Conservation (phyloP, 2,113 vertebrate genomes). For the Bubo blakistoni region DNA sequence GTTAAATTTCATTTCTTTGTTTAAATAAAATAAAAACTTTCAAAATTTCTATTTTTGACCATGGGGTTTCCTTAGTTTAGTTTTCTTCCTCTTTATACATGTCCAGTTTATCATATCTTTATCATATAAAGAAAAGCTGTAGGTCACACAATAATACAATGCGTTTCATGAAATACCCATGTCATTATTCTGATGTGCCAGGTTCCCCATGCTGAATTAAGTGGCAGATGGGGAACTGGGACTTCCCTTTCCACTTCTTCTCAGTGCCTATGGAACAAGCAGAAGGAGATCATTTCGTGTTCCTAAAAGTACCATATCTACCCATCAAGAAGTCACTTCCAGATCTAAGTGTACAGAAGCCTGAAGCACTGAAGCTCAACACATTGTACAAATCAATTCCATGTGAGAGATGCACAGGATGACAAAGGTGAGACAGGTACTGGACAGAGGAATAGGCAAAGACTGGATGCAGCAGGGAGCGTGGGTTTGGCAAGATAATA, state of each 20-base stretch:
- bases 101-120: neutral
- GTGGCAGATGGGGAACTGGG: neutral
- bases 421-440: neutral
- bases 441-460: neutral
- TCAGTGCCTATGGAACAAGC: neutral
- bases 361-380: neutral
- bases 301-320: neutral
- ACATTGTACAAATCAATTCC: neutral
- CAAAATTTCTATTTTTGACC: neutral
- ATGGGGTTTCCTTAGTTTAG: neutral
- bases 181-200: neutral
- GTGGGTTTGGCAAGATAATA: neutral
- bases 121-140: neutral
- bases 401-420: neutral
- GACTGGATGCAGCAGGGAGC: neutral
- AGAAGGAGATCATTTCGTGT: neutral
- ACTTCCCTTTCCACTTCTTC: neutral
- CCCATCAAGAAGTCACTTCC: neutral
- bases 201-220: neutral
- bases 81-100: neutral
- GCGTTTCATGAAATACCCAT: neutral
- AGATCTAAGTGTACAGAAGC: neutral
- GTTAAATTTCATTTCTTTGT: neutral
- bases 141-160: neutral
- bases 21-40: neutral